Evolutionary conservation across 2,888 invertebrate genomes (phyloP), one percentile per base, ranked within the genome.

Genomic region (Sesia bembeciformis): DNA sequence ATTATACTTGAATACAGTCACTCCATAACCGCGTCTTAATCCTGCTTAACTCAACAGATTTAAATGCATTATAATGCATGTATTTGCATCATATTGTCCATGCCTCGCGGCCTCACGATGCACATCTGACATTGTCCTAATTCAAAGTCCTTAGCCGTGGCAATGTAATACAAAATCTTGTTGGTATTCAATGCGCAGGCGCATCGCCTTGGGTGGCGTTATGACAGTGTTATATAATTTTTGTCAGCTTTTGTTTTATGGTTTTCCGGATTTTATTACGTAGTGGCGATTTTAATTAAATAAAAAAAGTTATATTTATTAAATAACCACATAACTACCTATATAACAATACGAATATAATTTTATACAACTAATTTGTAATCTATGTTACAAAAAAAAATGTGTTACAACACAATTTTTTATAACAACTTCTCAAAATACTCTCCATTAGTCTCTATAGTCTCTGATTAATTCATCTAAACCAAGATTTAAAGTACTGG

Each of bases 121-220:
- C 74, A 72, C 65, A 69, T 57, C 56, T 70, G 77, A 75, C 81
- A 78, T 78, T 79, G 79, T 75, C 74, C 78, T 62, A 77, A 68
- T 70, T 78, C 52, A 57, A 52, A 40, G 57, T 69, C 78, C 78
- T 77, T 77, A 74, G 72, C 78, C 76, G 59, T 80, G 80, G 69
- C 80, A 78, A 66, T 79, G 79, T 77, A 76, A 73, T 67, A 68
- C 60, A 62, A 39, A 23, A 5, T 50, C 6, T 38, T 50, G 5
- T 50, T 50, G 38, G 46, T 50, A 50, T 67, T 59, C 41, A 42
- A 40, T 7, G 7, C 41, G 39, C 49, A 23, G 7, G 5, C 49
- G 40, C 23, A 56, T 53, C 60, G 54, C 56, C 57, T 54, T 62
- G 62, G 57, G 58, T 53, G 42, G 42, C 42, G 42, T 42, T 42